Conservation (phyloP, 1,140 invertebrate genomes). For the Hetaerina americana region DNA sequence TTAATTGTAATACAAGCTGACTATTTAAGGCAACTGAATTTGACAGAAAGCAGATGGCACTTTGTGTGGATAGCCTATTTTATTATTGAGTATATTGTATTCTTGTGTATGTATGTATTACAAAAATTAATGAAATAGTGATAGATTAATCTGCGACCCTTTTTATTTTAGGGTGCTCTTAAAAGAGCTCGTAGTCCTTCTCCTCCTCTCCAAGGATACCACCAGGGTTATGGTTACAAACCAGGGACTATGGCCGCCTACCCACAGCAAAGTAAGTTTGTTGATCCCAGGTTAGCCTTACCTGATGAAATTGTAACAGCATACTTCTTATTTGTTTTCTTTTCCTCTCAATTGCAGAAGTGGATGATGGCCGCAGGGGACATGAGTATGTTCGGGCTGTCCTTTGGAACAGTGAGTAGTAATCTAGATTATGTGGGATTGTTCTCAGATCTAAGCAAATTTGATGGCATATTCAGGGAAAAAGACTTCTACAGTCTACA, state of each 20-base stretch:
- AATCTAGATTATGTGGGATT: too few relatives aligned
- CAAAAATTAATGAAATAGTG: too few relatives aligned
- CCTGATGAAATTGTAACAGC: neutral
- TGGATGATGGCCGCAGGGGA: slow-evolving; percentile 56
- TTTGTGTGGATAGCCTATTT: too few relatives aligned
- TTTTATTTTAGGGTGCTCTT: slow-evolving; percentile 35
- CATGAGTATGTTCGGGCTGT: slow-evolving; percentile 60
- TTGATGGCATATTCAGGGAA: too few relatives aligned
- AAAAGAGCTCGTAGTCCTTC: slow-evolving; percentile 54
- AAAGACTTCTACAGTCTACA: too few relatives aligned
- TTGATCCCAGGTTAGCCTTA: neutral
- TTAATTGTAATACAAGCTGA: too few relatives aligned
- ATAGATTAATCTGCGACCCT: too few relatives aligned
- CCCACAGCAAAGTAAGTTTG: slow-evolving; percentile 35
- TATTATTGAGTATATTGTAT: too few relatives aligned
- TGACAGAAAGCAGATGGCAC: too few relatives aligned
- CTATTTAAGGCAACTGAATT: too few relatives aligned
- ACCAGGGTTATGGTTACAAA: slow-evolving; percentile 39
- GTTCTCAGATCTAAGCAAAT: too few relatives aligned
- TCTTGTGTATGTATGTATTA: too few relatives aligned
- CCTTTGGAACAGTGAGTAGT: slow-evolving; percentile 68
- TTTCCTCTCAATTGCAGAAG: slow-evolving; percentile 47
- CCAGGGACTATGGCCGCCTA: slow-evolving; percentile 22
- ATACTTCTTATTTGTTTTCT: neutral
- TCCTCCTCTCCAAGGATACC: slow-evolving; percentile 41